Conservation (phyloP, 2,888 invertebrate genomes). For the Drosophila sordidula region DNA sequence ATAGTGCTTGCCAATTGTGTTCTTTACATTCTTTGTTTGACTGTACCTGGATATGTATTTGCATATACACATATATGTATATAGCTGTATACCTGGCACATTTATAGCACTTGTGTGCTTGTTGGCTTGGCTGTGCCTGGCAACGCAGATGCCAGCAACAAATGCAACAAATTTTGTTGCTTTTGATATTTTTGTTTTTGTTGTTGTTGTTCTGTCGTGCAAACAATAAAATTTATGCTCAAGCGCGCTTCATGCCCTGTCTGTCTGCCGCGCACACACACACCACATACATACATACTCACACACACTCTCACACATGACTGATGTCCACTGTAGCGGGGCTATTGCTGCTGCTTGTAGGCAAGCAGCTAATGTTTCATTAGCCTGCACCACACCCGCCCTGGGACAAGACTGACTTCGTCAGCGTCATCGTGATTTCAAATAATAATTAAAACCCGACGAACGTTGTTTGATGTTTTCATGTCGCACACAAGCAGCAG, state of each 20-base stretch:
- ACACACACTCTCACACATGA: slow-evolving; percentile 25
- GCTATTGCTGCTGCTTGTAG: slow-evolving; percentile 33
- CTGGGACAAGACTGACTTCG: slow-evolving; percentile 23
- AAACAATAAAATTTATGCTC: slow-evolving; percentile 59
- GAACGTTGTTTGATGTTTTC: slow-evolving; percentile 69
- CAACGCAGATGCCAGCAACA: slow-evolving; percentile 29
- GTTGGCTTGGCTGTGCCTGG: slow-evolving; percentile 18
- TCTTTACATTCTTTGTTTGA: neutral
- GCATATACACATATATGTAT: slow-evolving; percentile 23
- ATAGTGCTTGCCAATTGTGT: slow-evolving; percentile 1
- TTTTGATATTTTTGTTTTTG: slow-evolving; percentile 6
- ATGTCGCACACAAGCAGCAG: slow-evolving; percentile 37
- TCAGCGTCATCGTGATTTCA: slow-evolving; percentile 56
- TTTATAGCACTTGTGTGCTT: slow-evolving; percentile 36
- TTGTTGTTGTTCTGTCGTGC: slow-evolving; percentile 24
- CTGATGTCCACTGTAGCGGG: slow-evolving; percentile 26
- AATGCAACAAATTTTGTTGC: slow-evolving; percentile 6
- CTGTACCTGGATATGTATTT: slow-evolving; percentile 21
- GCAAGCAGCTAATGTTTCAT: slow-evolving; percentile 62
- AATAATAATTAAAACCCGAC: slow-evolving; percentile 70
- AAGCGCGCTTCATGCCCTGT: slow-evolving; percentile 31
- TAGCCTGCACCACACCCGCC: slow-evolving; percentile 43
- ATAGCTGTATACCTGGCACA: slow-evolving; percentile 45
- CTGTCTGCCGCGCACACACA: slow-evolving; percentile 9
- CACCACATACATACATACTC: neutral